Percentiles rank a stretch among this genome's conserved stretches.
Evolutionary conservation across 2,797 vertebrate genomes (phyloP).

Genomic region (Buphagus erythrorhynchus): DNA sequence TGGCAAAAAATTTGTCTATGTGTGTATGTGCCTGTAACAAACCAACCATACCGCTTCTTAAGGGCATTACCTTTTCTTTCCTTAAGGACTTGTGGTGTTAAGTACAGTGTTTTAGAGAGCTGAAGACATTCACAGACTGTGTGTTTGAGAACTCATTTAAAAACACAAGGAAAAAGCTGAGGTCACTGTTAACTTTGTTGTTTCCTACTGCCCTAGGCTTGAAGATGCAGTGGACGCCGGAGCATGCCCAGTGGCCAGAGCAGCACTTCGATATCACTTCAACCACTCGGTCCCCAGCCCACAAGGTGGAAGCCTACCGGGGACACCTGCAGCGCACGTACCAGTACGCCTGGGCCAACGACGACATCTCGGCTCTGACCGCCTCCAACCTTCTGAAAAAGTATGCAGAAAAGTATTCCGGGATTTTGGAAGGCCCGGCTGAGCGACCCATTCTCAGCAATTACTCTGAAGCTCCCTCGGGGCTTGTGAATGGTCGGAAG

Average conservation of each 20-base stretch:
- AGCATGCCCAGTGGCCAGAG: conserved; percentile 99
- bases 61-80: neutral
- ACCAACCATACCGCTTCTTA: neutral
- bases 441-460: conserved; percentile 93
- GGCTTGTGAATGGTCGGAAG: conserved; percentile 94
- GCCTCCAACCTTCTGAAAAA: conserved; percentile 99
- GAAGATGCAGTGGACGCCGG: conserved; percentile 99
- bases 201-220: conserved; percentile 84
- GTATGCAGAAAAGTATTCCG: conserved; percentile 98
- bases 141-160: neutral
- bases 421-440: conserved; percentile 93
- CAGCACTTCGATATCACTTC: conserved; percentile 99
- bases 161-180: neutral
- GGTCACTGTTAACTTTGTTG: conserved; percentile 33
- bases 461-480: conserved; percentile 88
- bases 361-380: conserved; percentile 97
- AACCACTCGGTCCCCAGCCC: conserved; percentile 96
- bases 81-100: neutral
- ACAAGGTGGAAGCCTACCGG: conserved; percentile 97
- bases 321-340: conserved; percentile 97
- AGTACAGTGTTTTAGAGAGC: neutral
- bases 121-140: neutral
- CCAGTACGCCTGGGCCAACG: conserved; percentile 98
- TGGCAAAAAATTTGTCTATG: neutral
- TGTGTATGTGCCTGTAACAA: neutral